Evolutionary conservation across 2,113 vertebrate species (phyloP).

Genomic region (Urocolius indicus): DNA sequence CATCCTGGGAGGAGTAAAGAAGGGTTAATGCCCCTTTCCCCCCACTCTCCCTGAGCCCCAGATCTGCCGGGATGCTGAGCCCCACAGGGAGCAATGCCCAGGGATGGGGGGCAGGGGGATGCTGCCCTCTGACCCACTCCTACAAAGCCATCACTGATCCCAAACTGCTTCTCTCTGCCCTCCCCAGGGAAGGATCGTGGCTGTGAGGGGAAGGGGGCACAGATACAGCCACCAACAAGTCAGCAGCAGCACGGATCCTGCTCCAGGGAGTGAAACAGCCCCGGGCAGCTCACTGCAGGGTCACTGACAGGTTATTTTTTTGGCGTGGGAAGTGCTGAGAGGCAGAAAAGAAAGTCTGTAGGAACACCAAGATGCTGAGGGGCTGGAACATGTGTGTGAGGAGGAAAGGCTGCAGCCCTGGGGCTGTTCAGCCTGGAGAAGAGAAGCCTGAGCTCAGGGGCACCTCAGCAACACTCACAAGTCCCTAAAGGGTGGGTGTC

Average conservation of each 20-base stretch:
- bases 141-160: background rate
- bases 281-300: background rate
- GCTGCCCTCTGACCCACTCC: accelerated
- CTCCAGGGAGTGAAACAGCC: background rate
- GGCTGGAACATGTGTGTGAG: too few relatives aligned
- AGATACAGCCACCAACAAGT: background rate
- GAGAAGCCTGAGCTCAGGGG: too few relatives aligned
- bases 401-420: too few relatives aligned
- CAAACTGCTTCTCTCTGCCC: background rate
- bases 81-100: too few relatives aligned
- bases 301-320: background rate
- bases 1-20: accelerated
- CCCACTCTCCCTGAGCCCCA: too few relatives aligned
- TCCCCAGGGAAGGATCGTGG: accelerated
- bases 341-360: background rate
- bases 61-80: background rate
- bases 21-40: too few relatives aligned
- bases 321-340: background rate
- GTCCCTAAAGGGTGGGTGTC: too few relatives aligned
- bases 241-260: background rate
- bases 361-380: background rate
- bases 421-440: too few relatives aligned
- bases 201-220: background rate
- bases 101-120: background rate
- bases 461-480: too few relatives aligned